Conservation (phyloP, 2,113 vertebrate genomes). For the Indicator indicator region DNA sequence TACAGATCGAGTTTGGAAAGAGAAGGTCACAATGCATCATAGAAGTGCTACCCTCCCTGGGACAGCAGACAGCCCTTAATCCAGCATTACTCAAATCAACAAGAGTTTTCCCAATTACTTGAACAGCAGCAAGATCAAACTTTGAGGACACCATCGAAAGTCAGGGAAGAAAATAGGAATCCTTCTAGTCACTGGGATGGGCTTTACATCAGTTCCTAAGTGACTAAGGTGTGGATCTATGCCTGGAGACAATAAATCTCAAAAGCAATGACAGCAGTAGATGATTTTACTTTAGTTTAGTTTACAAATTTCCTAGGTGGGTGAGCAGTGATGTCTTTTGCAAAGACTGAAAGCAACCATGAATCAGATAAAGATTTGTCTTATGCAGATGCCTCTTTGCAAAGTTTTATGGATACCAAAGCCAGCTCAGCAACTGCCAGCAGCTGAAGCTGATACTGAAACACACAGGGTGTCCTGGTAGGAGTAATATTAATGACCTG, state of each 20-base stretch:
- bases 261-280: background rate
- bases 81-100: background rate
- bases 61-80: background rate
- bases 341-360: background rate
- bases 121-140: background rate
- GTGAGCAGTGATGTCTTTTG: background rate
- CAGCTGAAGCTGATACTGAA: background rate
- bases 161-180: background rate
- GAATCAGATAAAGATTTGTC: background rate
- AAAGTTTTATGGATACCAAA: background rate
- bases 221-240: background rate
- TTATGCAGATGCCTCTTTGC: background rate
- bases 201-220: background rate
- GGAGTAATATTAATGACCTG: background rate
- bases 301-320: background rate
- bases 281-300: background rate
- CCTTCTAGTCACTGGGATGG: background rate
- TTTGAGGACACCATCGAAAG: background rate
- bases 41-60: background rate
- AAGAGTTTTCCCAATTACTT: background rate
- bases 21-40: background rate
- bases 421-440: background rate
- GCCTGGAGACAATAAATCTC: background rate
- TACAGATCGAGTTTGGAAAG: conserved; percentile 24
- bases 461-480: background rate